Base-by-base conservation (phyloP, 2,797 vertebrate species). In the Neosalanx taihuensis region DNA sequence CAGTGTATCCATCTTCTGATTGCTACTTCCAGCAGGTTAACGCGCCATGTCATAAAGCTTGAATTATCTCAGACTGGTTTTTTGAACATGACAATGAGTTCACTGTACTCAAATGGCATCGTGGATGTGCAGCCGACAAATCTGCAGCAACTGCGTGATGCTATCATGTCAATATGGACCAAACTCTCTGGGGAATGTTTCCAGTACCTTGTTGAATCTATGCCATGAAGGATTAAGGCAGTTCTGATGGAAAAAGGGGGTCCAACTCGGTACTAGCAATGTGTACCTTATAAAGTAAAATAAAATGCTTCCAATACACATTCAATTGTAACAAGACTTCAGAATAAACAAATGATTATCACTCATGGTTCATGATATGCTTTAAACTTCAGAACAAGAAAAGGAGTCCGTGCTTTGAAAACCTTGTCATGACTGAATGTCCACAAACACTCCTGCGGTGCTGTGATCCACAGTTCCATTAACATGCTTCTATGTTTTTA, bases 121-220 rank as follows among this genome's bases (percentile, higher is more conserved):
- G 79, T 76, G 67, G 76, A 70, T 75, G 64, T 75, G 65, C 77
- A 79, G 71, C 71, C 6, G 18, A 81, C 70, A 76, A 73, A 78
- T 75, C 77, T 76, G 69, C 51, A 71, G 71, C 71, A 76, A 81
- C 64, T 76, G 29, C 30, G 1, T 72, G 56, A 76, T 76, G 72
- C 66, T 67, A 66, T 69, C 30, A 79, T 79, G 71, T 74, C 66
- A 62, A 71, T 76, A 70, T 66, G 62, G 62, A 64, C 62, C 62
- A 49, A 29, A 56, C 18, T 56, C 17, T 56, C 51, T 4, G 17
- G 6, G 51, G 17, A 56, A 56, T 56, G 51, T 56, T 56, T n/a
- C 18, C 51, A 56, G n/a, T 6, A 56, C 18, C 17, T 56, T 56
- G 51, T 56, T 56, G 51, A 56, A 56, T 10, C 6, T 56, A 56